Base-by-base conservation (phyloP, 2,797 vertebrate species). In the Argentina silus region DNA sequence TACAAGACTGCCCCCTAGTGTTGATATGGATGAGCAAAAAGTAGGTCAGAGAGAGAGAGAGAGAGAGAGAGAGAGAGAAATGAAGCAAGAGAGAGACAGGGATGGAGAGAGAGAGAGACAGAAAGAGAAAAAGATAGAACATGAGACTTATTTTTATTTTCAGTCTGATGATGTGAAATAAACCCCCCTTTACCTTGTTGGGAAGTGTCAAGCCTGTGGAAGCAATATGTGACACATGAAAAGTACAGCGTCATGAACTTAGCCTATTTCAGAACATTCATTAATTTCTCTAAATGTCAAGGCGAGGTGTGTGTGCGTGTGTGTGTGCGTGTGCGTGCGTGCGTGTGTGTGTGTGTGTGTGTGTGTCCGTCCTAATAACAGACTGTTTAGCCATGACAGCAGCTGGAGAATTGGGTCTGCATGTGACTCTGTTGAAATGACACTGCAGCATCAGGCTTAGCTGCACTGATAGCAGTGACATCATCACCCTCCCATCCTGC, bases 1-100 rank as follows among this genome's bases (percentile, higher is more conserved):
- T 81, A 70, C 82, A 85, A 87, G 79, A 83, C 85, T 87, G 89
- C 92, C 83, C 85, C 87, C 93, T 75, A 78, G 87, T 81, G 91
- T 89, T 74, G 48, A 76, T 74, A 76, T 15, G 53, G 60, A 42
- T 50, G 65, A 84, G 68, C 27, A 63, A 53, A 55, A 67, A 68
- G 57, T 55, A 17, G 36, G 45, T 12, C 2, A 19, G 12, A 14
- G 50, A 65, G 61, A 69, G 76, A 48, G 55, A 44, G 73, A 67
- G 56, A 27, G 67, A 50, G 44, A 60, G 55, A 72, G 53, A 15
- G 23, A 66, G 3, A 44, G 55, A n/a, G 15, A 14, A 4, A n/a
- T n/a, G n/a, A n/a, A n/a, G n/a, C n/a, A n/a, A 61, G 14, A 45
- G 67, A 60, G 50, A 76, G 55, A 44, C 14, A 21, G 7, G n/a